A percentile compares a stretch with the other conserved stretches of the same genome.
These are phyloP conservation scores for Tanytarsus gracilentus DNA, from an alignment of 2,888 invertebrate genomes.

Conservation along the genomic window DNA sequence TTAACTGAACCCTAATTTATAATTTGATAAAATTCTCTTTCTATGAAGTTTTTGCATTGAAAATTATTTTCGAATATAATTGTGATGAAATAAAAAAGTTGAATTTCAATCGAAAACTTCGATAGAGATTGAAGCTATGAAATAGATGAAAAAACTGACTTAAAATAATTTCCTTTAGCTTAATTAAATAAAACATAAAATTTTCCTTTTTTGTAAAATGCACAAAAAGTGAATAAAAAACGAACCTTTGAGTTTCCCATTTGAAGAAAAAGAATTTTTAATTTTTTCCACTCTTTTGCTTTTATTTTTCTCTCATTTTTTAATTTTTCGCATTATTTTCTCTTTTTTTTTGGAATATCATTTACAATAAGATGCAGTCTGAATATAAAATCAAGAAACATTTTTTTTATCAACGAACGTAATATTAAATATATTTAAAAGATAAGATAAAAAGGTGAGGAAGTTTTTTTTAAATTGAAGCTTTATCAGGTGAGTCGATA, in stretches of 20 bases:
- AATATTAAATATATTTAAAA: no score
- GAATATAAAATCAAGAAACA: no score
- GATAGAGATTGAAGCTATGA: slow-evolving; percentile 23
- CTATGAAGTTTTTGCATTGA: slow-evolving; percentile 16
- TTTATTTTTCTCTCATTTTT: background rate
- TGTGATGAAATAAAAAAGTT: slow-evolving; percentile 10
- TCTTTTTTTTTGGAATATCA: no score
- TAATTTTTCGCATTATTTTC: no score
- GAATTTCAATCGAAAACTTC: slow-evolving; percentile 14
- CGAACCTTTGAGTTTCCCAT: background rate
- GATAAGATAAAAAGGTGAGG: no score
- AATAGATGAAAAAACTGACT: background rate
- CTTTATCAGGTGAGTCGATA: no score
- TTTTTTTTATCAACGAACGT: no score
- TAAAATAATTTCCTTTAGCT: background rate
- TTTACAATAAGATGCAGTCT: no score
- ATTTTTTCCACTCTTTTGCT: background rate
- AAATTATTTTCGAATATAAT: background rate
- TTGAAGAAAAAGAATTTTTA: background rate
- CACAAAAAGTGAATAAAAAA: slow-evolving; percentile 1
- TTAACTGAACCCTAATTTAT: background rate
- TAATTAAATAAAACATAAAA: slow-evolving; percentile 5
- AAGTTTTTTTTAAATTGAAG: no score
- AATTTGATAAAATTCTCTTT: slow-evolving; percentile 19
- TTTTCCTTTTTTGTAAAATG: slow-evolving; percentile 11